Evolutionary conservation across 2,888 invertebrate genomes (phyloP), one percentile per base, ranked within the genome.

Genomic region (Buathra laborator): DNA sequence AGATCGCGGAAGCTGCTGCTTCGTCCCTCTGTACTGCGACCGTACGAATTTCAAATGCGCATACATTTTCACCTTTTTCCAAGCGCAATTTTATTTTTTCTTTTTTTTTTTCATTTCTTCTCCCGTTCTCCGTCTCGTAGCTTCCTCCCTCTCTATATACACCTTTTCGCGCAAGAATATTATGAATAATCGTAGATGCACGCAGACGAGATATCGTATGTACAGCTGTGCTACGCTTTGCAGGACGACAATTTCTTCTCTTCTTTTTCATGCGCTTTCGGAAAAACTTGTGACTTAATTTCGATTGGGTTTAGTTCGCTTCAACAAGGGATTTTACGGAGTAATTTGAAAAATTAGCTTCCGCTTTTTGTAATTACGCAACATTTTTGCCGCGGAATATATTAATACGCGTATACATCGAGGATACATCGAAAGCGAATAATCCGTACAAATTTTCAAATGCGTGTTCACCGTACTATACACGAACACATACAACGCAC

Each of bases 1-100:
- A 56, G 62, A 62, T 62, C 62, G 62, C 62, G n/a, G n/a, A 62
- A 24, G 10, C 78, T 48, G 37, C 51, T 51, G 68, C 16, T 62
- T 78, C 78, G n/a, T 79, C 68, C 74, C 24, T 56, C 37, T 5
- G 48, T 48, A 19, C 56, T 24, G 53, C 56, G 37, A 70, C 51
- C 19, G 29, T 64, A 59, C 5, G 67, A 81, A 83, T 83, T 83
- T 83, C 59, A 64, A 70, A 83, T 83, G 83, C 83, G 75, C 83
- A 83, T 80, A 83, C 53, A 83, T 83, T 83, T 79, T 56, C 83
- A 75, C 37, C 24, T 70, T 80, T 67, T 70, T 62, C 46, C 70
- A 24, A 46, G 16, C 48, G 7, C 6, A 29, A 7, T 32, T 32
- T 32, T 14, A 6, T 53, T 56, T 53, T 71, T 64, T 44, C 37